phyloP scores from a whole-genome alignment of 2,113 vertebrate species.

The Globicephala melas region DNA sequence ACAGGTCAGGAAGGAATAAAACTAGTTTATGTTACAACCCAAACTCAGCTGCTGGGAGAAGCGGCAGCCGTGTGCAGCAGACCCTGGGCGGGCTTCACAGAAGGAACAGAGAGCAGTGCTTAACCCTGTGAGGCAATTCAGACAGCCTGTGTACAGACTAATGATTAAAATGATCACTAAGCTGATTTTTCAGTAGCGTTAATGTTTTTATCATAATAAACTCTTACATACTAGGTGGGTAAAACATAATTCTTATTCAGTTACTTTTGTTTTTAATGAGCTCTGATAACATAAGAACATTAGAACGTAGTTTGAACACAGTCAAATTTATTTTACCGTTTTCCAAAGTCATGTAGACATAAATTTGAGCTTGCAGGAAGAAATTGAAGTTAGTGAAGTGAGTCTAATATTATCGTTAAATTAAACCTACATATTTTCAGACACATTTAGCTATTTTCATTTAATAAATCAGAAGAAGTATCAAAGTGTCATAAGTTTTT shows the following conservation, averaged over 20 bases:
- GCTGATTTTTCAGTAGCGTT: background rate
- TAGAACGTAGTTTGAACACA: background rate
- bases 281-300: background rate
- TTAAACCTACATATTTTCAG: background rate
- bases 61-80: background rate
- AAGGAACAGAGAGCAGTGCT: fast-evolving
- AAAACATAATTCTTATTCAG: background rate
- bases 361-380: background rate
- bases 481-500: background rate
- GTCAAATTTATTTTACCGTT: background rate
- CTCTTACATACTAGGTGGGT: background rate
- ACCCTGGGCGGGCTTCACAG: fast-evolving
- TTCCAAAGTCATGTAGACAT: background rate
- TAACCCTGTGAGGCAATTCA: background rate
- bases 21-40: background rate
- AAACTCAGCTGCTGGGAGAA: background rate
- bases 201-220: background rate
- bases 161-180: background rate
- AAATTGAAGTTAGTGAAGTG: background rate
- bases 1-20: background rate
- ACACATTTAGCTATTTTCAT: background rate
- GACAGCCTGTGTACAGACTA: background rate
- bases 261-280: background rate
- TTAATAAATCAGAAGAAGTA: background rate
- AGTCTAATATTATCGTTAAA: background rate